Evolutionary conservation across 2,797 vertebrate genomes (phyloP).

Genomic region (Sebastes flavidus): DNA sequence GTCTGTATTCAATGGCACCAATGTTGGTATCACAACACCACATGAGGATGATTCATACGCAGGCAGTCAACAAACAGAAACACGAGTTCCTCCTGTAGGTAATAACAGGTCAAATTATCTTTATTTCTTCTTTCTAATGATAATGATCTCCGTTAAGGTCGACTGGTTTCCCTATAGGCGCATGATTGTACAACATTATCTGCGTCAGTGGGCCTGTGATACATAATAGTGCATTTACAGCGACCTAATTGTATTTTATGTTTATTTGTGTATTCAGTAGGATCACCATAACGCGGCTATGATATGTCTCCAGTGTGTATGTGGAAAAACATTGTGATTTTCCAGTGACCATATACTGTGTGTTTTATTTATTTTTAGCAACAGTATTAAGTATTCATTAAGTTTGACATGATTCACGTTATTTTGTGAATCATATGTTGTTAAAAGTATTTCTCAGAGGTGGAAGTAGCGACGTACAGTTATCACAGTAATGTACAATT

Average conservation of each 20-base stretch:
- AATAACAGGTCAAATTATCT: not conserved
- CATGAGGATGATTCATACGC: not conserved
- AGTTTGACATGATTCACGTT: not conserved
- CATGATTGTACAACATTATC: not conserved
- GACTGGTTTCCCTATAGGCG: not conserved
- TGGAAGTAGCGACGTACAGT: not conserved
- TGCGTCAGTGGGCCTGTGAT: not conserved
- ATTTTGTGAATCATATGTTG: not conserved
- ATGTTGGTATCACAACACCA: not conserved
- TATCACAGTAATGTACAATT: not conserved
- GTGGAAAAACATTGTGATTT: not conserved
- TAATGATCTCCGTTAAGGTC: not conserved
- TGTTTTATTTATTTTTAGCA: not conserved
- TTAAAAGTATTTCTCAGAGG: not conserved
- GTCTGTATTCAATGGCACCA: not conserved
- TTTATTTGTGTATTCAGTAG: not conserved
- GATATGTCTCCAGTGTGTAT: not conserved
- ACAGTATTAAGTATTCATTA: not conserved
- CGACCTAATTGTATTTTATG: not conserved
- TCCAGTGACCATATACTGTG: not conserved
- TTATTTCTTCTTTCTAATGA: not conserved
- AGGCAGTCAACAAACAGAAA: not conserved
- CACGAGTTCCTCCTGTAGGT: not conserved
- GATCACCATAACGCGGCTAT: not conserved
- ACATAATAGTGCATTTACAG: not conserved